Evolutionary conservation across 2,797 vertebrate species (phyloP).

Genomic region (Parambassis ranga): DNA sequence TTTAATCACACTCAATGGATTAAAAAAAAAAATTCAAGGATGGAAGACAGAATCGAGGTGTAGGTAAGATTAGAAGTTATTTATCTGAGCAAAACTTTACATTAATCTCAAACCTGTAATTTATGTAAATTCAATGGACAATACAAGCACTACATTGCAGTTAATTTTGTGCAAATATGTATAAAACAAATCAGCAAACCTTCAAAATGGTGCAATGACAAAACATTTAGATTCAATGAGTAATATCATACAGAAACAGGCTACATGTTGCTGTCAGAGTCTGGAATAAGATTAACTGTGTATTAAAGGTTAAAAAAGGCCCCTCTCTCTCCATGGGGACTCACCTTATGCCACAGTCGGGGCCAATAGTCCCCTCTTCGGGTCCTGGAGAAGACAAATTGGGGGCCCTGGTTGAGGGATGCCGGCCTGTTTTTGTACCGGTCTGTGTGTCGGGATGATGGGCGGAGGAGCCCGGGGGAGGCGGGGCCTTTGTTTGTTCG

Average conservation of each 20-base stretch:
- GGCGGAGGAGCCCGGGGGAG: constrained; percentile 64
- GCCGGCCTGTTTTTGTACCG: constrained; percentile 32
- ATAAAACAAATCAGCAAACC: not conserved
- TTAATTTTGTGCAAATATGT: not conserved
- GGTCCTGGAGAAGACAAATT: constrained; percentile 20
- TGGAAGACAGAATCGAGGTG: too few species aligned
- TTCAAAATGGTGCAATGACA: not conserved
- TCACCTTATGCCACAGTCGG: constrained; percentile 5
- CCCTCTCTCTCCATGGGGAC: constrained; percentile 3
- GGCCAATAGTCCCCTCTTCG: not conserved
- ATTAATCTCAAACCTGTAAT: too few species aligned
- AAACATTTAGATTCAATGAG: too few species aligned
- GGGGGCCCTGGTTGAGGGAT: constrained; percentile 8
- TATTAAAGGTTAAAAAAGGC: not conserved
- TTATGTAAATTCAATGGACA: too few species aligned
- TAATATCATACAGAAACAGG: too few species aligned
- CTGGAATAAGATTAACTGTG: not conserved
- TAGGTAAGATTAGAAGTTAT: too few species aligned
- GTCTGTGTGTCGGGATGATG: constrained; percentile 49
- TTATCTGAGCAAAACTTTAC: too few species aligned
- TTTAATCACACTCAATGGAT: not conserved
- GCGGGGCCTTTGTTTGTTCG: constrained; percentile 73
- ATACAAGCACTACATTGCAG: too few species aligned
- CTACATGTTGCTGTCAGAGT: not conserved
- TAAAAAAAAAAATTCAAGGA: not conserved